Conservation (phyloP, 2,113 vertebrate species). For the Sphaerodactylus townsendi region DNA sequence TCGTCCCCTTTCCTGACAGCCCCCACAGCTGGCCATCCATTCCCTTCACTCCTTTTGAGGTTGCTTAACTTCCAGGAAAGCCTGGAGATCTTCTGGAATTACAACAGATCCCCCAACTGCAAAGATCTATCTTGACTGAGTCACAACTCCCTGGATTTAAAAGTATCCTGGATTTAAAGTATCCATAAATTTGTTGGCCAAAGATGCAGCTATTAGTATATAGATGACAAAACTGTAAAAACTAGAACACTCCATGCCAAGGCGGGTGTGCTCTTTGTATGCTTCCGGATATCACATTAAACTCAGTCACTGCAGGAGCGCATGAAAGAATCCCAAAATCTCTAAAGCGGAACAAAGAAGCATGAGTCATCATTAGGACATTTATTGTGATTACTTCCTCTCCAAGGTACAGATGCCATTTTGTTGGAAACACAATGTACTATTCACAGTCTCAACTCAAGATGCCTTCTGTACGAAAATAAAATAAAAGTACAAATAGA, state of each 20-base stretch:
- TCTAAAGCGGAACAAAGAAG: neutral
- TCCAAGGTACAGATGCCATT: neutral
- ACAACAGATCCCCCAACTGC: too few species aligned
- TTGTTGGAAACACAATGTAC: constrained; percentile 8
- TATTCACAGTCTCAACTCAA: neutral
- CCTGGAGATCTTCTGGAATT: too few species aligned
- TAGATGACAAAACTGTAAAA: neutral
- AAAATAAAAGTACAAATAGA: neutral
- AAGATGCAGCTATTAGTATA: too few species aligned
- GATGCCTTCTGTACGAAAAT: neutral
- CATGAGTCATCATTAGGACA: neutral
- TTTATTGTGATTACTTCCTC: constrained; percentile 17
- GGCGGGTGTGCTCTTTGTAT: neutral
- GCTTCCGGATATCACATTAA: neutral
- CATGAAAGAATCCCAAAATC: neutral
- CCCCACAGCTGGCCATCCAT: too few species aligned
- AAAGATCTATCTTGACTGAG: too few species aligned
- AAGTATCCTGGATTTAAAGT: too few species aligned
- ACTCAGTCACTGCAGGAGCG: neutral
- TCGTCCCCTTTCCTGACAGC: too few species aligned
- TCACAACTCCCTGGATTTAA: too few species aligned
- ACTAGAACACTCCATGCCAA: neutral
- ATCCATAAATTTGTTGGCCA: too few species aligned
- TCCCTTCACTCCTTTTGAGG: too few species aligned
- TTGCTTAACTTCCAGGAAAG: too few species aligned